These are phyloP conservation scores for Cantharis flavilabris DNA, from an alignment of 2,888 invertebrate species.

Conservation along the genomic window DNA sequence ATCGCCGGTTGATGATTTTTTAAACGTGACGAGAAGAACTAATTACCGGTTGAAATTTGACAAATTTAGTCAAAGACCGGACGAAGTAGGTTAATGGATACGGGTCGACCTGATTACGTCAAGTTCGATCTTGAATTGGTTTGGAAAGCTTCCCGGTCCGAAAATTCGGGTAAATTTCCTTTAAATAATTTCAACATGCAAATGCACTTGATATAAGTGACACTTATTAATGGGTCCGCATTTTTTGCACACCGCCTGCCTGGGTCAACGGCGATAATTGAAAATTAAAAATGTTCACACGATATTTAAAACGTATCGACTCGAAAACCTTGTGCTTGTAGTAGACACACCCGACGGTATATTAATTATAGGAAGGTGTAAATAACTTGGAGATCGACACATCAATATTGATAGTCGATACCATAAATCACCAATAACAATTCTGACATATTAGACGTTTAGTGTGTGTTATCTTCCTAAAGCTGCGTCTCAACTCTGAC, in stretches of 20 bases:
- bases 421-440: background rate
- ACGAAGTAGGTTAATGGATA: background rate
- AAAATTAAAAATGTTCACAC: conserved; percentile 3
- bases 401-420: background rate
- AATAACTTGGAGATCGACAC: background rate
- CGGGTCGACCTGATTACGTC: background rate
- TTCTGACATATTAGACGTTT: background rate
- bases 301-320: background rate
- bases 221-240: background rate
- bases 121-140: background rate
- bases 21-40: background rate
- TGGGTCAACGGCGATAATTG: background rate
- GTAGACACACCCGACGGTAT: background rate
- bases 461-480: background rate
- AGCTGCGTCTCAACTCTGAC: conserved; percentile 7
- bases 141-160: background rate
- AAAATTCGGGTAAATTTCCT: background rate
- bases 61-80: background rate
- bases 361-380: background rate
- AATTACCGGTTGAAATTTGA: background rate
- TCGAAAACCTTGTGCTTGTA: background rate
- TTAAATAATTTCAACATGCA: background rate
- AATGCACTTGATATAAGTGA: background rate
- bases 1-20: background rate
- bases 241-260: background rate